phyloP scores from a whole-genome alignment of 2,113 vertebrate genomes.

The Pomatostomus ruficeps region DNA sequence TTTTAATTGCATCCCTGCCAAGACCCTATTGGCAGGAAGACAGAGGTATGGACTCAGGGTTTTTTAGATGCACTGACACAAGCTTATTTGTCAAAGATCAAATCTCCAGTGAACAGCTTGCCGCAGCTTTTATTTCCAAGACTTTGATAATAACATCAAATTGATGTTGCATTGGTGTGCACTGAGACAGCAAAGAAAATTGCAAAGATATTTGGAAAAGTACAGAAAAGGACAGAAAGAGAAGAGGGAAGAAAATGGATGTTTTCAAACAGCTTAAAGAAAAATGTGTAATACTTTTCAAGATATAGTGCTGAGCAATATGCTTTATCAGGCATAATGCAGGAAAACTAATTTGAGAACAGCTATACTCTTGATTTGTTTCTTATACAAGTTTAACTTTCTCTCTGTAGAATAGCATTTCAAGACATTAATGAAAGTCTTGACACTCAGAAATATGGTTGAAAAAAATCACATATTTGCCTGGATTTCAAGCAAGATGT shows the following conservation, averaged over 20 bases:
- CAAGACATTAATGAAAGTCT: background rate
- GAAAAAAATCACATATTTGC: background rate
- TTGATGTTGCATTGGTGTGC: constrained; percentile 27
- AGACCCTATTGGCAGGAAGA: constrained; percentile 9
- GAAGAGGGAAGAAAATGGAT: background rate
- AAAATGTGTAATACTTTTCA: background rate
- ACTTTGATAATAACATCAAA: constrained; percentile 53
- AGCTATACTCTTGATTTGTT: background rate
- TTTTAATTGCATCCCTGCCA: constrained; percentile 51
- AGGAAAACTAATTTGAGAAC: background rate
- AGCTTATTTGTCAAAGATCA: constrained; percentile 55
- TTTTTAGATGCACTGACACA: constrained; percentile 18
- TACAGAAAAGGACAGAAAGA: background rate
- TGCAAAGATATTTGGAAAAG: constrained; percentile 5
- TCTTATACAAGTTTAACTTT: background rate
- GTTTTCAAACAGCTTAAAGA: constrained; percentile 8
- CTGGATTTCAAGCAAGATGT: background rate
- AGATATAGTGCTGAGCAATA: background rate
- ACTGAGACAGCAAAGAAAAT: constrained; percentile 27
- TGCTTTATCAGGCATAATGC: background rate
- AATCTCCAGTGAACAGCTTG: constrained; percentile 43
- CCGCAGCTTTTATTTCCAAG: constrained; percentile 30
- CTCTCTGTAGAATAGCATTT: background rate
- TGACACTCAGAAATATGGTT: background rate
- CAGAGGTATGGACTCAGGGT: background rate